Percentiles rank a stretch among this genome's conserved stretches.
Evolutionary conservation across 53 echinoderm and acorn worm species (phyloP).

Genomic region (Henricia sp.): DNA sequence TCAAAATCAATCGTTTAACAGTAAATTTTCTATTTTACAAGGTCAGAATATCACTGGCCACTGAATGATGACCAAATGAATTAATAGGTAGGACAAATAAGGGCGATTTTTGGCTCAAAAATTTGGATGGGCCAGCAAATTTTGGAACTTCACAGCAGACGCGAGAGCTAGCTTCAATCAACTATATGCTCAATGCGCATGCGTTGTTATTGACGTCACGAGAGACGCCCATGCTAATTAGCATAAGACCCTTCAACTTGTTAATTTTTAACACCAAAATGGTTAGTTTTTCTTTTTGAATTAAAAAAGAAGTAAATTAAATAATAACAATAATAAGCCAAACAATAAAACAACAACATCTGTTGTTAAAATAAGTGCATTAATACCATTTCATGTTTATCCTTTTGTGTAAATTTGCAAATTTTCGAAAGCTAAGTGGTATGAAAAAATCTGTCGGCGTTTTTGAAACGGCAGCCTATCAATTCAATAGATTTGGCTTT

Average conservation of each 20-base stretch:
- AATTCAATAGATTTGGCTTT: no score
- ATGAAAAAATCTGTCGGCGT: no score
- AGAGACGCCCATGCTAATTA: constrained; percentile 47
- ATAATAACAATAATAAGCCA: no score
- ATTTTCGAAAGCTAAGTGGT: no score
- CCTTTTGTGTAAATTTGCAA: no score
- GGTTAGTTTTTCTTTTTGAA: no score
- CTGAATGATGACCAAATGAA: constrained; percentile 24
- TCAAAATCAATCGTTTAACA: neutral
- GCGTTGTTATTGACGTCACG: constrained; percentile 32
- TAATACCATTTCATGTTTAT: no score
- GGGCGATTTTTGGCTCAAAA: constrained; percentile 29
- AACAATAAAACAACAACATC: no score
- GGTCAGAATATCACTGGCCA: constrained; percentile 20
- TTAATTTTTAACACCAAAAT: neutral
- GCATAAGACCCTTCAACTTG: neutral
- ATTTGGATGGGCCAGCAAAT: neutral
- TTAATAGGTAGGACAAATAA: neutral
- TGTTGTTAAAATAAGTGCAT: no score
- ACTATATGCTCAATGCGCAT: neutral
- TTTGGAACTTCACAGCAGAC: neutral
- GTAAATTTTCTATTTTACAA: constrained; percentile 8
- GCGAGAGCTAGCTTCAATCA: neutral
- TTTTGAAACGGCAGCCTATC: no score
- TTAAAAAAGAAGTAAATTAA: no score